Conservation (phyloP, 2,797 vertebrate species). For the Orientallactaga sibirica region DNA sequence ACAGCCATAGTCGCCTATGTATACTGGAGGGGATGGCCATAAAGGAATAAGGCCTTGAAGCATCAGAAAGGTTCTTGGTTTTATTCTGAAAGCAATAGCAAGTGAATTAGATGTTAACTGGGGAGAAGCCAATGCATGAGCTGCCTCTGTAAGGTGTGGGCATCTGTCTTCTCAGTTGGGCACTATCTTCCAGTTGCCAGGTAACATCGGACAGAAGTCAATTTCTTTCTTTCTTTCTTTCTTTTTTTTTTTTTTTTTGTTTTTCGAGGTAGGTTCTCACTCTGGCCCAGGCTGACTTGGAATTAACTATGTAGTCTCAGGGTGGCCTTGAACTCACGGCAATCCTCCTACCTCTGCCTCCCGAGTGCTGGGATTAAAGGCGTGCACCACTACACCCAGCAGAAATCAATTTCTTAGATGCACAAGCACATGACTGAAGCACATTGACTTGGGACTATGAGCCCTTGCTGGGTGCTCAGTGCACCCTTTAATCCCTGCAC, state of each 20-base stretch:
- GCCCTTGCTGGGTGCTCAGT: not conserved
- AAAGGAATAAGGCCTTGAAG: not conserved
- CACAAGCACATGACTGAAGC: not conserved
- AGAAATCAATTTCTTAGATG: conserved; percentile 24
- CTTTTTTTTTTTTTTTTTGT: too few species aligned
- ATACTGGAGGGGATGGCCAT: not conserved
- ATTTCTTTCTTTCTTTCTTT: too few species aligned
- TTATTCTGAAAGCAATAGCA: not conserved
- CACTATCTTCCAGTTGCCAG: conserved; percentile 44
- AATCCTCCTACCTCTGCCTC: too few species aligned
- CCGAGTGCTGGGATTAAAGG: too few species aligned
- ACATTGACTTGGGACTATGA: not conserved
- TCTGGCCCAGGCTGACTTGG: too few species aligned
- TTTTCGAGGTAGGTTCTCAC: too few species aligned
- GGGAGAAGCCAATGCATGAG: not conserved
- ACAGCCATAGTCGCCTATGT: too few species aligned
- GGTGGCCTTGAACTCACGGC: too few species aligned
- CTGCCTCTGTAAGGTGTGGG: not conserved
- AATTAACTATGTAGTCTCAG: too few species aligned
- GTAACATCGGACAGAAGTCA: conserved; percentile 6
- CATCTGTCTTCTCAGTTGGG: conserved; percentile 34
- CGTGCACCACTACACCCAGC: too few species aligned
- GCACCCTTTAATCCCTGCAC: not conserved
- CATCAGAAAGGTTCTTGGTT: not conserved
- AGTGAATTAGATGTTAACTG: not conserved